These are phyloP conservation scores for Melieria picta DNA, from an alignment of 2,888 invertebrate species.

Conservation along the genomic window DNA sequence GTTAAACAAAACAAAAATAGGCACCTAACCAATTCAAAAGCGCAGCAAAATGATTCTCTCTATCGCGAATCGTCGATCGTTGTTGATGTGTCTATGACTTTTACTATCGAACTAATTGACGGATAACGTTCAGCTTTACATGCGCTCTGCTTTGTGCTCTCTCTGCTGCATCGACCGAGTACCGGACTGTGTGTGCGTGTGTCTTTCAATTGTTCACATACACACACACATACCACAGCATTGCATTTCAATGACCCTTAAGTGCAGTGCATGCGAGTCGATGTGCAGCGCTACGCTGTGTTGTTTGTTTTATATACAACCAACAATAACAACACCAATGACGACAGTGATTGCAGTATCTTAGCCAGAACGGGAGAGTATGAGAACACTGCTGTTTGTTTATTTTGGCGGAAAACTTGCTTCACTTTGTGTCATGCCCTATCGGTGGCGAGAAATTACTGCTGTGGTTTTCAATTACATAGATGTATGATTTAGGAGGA, in stretches of 20 bases:
- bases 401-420: too few species aligned
- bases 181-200: background rate
- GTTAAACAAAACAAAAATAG: background rate
- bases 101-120: slow-evolving; percentile 16
- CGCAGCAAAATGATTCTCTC: background rate
- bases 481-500: too few species aligned
- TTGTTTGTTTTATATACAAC: background rate
- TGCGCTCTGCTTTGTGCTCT: background rate
- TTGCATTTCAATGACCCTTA: slow-evolving; percentile 22
- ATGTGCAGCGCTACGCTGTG: background rate
- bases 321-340: background rate
- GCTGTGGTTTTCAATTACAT: too few species aligned
- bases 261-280: slow-evolving; percentile 12
- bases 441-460: too few species aligned
- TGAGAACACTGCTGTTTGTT: too few species aligned
- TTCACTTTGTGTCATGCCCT: too few species aligned
- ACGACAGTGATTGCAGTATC: background rate
- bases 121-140: slow-evolving; percentile 1
- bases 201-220: background rate
- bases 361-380: background rate
- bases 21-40: background rate
- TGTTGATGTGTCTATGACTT: slow-evolving; percentile 2
- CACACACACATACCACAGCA: background rate
- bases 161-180: background rate
- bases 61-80: background rate